phyloP scores from a whole-genome alignment of 2,888 invertebrate genomes.

The Idaea biselata region DNA sequence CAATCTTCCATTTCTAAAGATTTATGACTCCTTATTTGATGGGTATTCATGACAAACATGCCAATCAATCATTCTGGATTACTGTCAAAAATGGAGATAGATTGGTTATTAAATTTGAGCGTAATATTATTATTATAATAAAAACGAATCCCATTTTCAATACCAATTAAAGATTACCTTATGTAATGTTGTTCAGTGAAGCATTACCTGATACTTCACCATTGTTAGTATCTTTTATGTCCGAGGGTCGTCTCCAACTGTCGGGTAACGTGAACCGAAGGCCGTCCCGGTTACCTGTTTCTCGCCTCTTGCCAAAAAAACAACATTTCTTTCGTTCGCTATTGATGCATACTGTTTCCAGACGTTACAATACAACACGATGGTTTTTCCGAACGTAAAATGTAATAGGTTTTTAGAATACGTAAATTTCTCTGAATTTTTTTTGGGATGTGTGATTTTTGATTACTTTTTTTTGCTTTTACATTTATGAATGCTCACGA shows the following conservation, averaged over 20 bases:
- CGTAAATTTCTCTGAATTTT: no score
- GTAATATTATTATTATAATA: neutral
- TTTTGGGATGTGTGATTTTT: no score
- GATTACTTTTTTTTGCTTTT: no score
- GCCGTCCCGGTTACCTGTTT: constrained; percentile 41
- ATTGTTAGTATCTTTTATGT: constrained; percentile 16
- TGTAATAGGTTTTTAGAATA: neutral
- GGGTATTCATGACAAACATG: no score
- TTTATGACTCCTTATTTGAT: no score
- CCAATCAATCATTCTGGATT: no score
- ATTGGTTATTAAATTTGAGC: no score
- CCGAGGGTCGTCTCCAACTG: constrained; percentile 16
- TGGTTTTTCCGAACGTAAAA: neutral
- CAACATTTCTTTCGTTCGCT: constrained; percentile 13
- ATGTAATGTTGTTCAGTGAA: neutral
- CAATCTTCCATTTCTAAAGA: no score
- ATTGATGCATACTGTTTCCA: neutral
- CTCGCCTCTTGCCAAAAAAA: constrained; percentile 39
- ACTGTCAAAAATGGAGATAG: no score
- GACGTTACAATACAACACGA: neutral
- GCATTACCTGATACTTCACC: constrained; percentile 26
- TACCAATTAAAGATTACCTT: neutral
- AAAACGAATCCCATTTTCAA: neutral
- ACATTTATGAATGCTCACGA: no score
- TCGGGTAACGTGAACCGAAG: constrained; percentile 23